Evolutionary conservation across 2,888 invertebrate species (phyloP), one percentile per base, ranked within the genome.

Genomic region (Mellilla xanthometata): DNA sequence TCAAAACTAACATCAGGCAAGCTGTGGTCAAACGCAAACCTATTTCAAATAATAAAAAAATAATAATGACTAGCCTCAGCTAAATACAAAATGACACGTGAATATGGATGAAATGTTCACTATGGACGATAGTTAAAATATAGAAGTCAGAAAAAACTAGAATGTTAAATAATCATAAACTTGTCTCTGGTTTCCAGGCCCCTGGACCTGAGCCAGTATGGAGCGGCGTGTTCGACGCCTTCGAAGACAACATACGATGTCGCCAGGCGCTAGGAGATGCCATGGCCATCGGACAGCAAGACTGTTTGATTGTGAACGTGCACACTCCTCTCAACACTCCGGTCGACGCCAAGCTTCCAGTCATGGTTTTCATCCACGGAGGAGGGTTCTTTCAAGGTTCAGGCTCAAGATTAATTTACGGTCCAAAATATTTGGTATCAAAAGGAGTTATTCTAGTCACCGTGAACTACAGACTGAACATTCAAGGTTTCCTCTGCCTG

Each of bases 361-460:
- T 87, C 6, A 87, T 88, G 87, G 68, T 81, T 2, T 86, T 69
- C 43, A 70, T 88, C 1, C 88, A 88, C 19, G 88, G 88, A 3
- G 88, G 88, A 44, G 87, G 79, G 0, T 89, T 66, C 52, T 79
- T 70, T 23, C 60, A 73, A 31, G 85, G 85, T 0, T 81, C 84
- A 0, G 68, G 71, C 0, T 60, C 66, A 3, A 58, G 61, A 2
- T 1, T 66, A 0, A 2, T 82, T 1, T 87, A 81, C 11, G 86
- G 86, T 0, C 83, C 87, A 0, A 67, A 76, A 10, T 81, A 80
- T 44, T 54, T 89, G 33, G 65, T 80, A 0, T 22, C 61, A 2
- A 79, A 85, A 60, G 74, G 64, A 9, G 74, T 87, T 0, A 70
- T 87, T 24, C 57, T 86, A n/a, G 77, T 87, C 0, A 73, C 79